phyloP scores from a whole-genome alignment of 2,797 vertebrate species.

The Cirrhinus molitorella region DNA sequence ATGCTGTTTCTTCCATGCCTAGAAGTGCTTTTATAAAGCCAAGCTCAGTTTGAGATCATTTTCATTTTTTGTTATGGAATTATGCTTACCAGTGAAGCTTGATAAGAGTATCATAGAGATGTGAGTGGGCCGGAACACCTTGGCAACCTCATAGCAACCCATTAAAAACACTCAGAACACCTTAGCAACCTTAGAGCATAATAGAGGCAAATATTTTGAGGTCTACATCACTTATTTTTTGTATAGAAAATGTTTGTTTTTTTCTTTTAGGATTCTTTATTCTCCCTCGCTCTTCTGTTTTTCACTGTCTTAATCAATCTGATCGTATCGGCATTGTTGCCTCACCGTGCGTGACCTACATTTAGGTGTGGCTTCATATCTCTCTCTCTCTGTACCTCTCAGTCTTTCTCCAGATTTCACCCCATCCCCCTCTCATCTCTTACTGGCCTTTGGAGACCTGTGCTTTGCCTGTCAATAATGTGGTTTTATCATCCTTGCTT shows the following conservation, averaged over 20 bases:
- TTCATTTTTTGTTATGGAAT: not conserved
- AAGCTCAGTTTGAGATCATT: not conserved
- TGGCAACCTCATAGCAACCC: not conserved
- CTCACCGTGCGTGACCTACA: conserved; percentile 66
- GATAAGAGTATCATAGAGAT: not conserved
- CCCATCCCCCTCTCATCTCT: conserved; percentile 45
- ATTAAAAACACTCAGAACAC: not conserved
- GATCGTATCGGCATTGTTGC: conserved; percentile 23
- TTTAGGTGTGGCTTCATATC: conserved; percentile 63
- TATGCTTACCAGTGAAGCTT: not conserved
- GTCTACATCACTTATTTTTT: not conserved
- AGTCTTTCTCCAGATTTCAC: conserved; percentile 1
- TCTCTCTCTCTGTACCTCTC: conserved; percentile 21
- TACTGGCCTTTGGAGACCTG: conserved; percentile 24
- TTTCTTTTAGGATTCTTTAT: not conserved
- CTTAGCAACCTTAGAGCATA: not conserved
- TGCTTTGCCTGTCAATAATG: conserved; percentile 15
- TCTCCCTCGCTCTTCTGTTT: not conserved
- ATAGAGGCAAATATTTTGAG: not conserved
- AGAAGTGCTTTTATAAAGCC: conserved; percentile 4
- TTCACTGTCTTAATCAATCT: conserved; percentile 3
- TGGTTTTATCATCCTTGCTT: conserved; percentile 32
- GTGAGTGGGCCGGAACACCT: not conserved
- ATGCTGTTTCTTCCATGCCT: not conserved
- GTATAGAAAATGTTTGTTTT: not conserved